Evolutionary conservation across 1,140 invertebrate genomes (phyloP), one percentile per base, ranked within the genome.

Genomic region (Trachelipus rathkii): DNA sequence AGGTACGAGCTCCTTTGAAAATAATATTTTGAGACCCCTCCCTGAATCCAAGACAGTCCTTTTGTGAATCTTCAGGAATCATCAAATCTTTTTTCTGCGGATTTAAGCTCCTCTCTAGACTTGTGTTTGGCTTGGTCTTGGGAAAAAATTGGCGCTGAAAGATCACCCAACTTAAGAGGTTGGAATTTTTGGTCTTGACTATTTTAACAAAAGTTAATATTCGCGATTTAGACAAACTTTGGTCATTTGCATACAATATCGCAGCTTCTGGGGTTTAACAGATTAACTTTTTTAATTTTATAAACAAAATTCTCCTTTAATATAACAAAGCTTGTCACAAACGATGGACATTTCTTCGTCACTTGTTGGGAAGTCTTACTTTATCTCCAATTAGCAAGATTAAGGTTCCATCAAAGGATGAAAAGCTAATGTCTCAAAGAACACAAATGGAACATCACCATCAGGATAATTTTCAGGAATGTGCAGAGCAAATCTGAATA

Each of bases 291-390:
- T 82, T 91, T 89, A 33, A 92, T 86, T 86, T 94, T 93, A 82
- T 90, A 88, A 85, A 97, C n/a, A n/a, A 93, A 82, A 92, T 89
- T 84, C 90, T 90, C 75, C 92, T 89, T 73, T 95, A 87, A 86
- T 92, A 95, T 85, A 94, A 91, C 23, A 97, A 84, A 78, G 97
- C 87, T 85, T 97, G 94, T 92, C 93, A 96, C 60, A 97, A 86
- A 86, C 94, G 90, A 85, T 96, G 89, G 68, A 91, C 88, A 82
- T 89, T 89, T 83, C 89, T 90, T 82, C 90, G 91, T 95, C 95
- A 98, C 81, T 91, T 86, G 19, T 84, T 89, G 11, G 89, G 86
- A 97, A 97, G 6, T 90, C 91, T 85, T 90, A 89, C 78, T 86
- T 88, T 19, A 94, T 88, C 82, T 89, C 88, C n/a, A 97, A 84